Evolutionary conservation across 2,113 vertebrate genomes (phyloP), one percentile per base, ranked within the genome.

Genomic region (Tachycineta bicolor): DNA sequence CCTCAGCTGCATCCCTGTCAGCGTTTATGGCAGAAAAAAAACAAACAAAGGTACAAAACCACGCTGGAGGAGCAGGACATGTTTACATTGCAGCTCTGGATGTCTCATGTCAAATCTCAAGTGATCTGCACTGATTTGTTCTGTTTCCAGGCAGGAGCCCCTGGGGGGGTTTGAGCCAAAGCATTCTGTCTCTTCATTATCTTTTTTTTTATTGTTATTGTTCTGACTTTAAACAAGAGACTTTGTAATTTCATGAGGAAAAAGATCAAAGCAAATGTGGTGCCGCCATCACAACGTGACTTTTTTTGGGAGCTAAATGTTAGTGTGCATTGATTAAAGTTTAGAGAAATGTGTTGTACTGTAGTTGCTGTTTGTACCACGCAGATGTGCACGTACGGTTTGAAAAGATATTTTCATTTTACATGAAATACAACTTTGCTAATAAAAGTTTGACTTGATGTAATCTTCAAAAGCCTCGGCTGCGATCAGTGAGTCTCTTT

Each of bases 361-460:
- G 97, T 98, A 98, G 97, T 88, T 96, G 97, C 95, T 98, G 96
- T 98, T 97, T 97, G 98, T 98, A 97, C 96, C 93, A 64, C 93
- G 96, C 97, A 69, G 96, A 89, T 94, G 97, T 96, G 94, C 95
- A 97, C 88, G 97, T 98, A 96, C 41, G 92, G 94, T 96, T 98
- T 96, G 78, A 63, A 94, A 96, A 93, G 91, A 79, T 94, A 97
- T 98, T 98, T 98, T 98, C 97, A 95, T 97, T 97, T 96, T 84
- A 97, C 96, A 96, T 97, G 97, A 93, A 96, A 97, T 80, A 97
- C 96, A 89, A 97, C 97, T 98, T 98, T 98, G 97, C 97, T 96
- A 98, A 98, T 98, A 98, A 98, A 98, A 96, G 92, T 98, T 97
- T 92, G 91, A 97, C 97, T 98, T 97, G 97, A 71, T 95, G 94